phyloP scores from a whole-genome alignment of 2,113 vertebrate species.

The Gulo gulo region DNA sequence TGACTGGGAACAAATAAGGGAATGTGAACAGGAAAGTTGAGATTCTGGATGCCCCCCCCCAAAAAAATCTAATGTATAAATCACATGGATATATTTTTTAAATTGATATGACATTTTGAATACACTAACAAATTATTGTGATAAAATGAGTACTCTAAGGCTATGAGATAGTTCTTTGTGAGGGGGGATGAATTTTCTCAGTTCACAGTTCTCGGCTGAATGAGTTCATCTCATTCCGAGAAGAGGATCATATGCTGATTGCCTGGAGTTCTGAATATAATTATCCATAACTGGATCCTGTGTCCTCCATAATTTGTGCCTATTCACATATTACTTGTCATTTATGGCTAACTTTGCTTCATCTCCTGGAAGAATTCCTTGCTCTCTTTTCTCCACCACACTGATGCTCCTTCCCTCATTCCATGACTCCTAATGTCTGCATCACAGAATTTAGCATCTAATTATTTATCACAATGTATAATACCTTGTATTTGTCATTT shows the following conservation, averaged over 20 bases:
- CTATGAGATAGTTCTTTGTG: background rate
- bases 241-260: background rate
- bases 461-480: background rate
- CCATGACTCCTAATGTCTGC: background rate
- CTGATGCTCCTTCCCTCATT: background rate
- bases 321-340: background rate
- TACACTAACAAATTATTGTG: background rate
- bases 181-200: background rate
- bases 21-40: background rate
- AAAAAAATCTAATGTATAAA: background rate
- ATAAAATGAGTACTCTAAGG: background rate
- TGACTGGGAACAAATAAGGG: background rate
- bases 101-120: background rate
- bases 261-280: background rate
- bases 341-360: background rate
- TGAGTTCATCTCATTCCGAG: background rate
- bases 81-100: background rate
- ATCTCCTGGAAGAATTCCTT: background rate
- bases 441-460: background rate
- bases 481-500: background rate
- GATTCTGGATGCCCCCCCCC: background rate
- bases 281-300: background rate
- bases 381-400: background rate
- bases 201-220: background rate
- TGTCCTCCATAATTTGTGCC: background rate